Conservation (phyloP, 2,888 invertebrate genomes). For the Pegoplata infirma region DNA sequence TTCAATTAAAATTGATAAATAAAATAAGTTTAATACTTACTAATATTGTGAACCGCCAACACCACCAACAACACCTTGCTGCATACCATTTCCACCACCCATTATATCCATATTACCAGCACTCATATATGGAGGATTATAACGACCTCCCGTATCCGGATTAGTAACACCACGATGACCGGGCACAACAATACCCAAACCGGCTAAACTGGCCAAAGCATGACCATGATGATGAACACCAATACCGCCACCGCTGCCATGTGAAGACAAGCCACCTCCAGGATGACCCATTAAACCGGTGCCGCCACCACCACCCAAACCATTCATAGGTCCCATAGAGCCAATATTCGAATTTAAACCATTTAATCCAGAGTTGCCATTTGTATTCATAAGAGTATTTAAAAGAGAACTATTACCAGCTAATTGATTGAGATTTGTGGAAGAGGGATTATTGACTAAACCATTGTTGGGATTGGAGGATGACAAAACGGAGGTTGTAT, state of each 20-base stretch:
- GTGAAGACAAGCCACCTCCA: slow-evolving; percentile 37
- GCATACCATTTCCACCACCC: slow-evolving; percentile 62
- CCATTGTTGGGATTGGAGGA: slow-evolving; percentile 8
- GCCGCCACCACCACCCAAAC: slow-evolving; percentile 62
- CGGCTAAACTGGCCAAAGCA: slow-evolving; percentile 70
- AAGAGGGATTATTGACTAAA: slow-evolving; percentile 38
- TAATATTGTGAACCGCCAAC: slow-evolving; percentile 66
- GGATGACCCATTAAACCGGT: too few relatives aligned
- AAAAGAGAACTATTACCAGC: slow-evolving; percentile 69
- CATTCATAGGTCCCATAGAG: slow-evolving; percentile 24
- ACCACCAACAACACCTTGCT: slow-evolving; percentile 63
- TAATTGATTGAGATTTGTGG: slow-evolving; percentile 58
- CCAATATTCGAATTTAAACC: slow-evolving; percentile 31
- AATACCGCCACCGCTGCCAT: slow-evolving; percentile 51
- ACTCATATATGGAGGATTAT: slow-evolving; percentile 63
- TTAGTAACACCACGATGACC: slow-evolving; percentile 65
- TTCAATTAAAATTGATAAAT: too few relatives aligned
- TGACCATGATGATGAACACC: slow-evolving; percentile 68
- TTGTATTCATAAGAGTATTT: slow-evolving; percentile 65
- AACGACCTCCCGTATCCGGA: slow-evolving; percentile 65
- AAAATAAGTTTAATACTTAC: slow-evolving; percentile 66
- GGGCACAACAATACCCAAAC: slow-evolving; percentile 71
- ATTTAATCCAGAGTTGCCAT: slow-evolving; percentile 30
- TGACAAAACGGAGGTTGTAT: background rate
- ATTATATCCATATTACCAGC: slow-evolving; percentile 65